phyloP scores from a whole-genome alignment of 1,140 invertebrate species.

The Acromyrmex heyeri region DNA sequence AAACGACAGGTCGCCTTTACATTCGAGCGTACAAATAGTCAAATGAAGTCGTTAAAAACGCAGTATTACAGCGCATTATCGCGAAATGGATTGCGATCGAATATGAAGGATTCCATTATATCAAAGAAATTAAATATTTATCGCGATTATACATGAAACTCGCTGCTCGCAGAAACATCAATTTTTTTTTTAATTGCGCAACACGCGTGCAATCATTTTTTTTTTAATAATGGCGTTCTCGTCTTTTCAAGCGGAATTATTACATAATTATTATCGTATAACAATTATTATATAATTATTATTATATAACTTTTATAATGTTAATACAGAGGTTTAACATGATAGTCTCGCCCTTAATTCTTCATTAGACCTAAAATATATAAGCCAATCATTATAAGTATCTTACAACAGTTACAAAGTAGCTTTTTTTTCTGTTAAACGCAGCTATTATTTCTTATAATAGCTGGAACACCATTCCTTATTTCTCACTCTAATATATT shows the following conservation, averaged over 20 bases:
- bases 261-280: not conserved
- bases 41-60: constrained; percentile 20
- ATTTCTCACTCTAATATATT: not conserved
- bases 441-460: not conserved
- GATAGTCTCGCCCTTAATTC: no score
- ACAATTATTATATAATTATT: not conserved
- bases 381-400: no score
- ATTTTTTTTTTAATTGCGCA: not conserved
- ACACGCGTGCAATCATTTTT: not conserved
- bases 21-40: constrained; percentile 5
- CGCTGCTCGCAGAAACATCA: not conserved
- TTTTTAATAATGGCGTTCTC: not conserved
- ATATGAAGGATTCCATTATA: not conserved
- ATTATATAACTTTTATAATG: not conserved
- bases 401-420: no score
- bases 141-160: not conserved
- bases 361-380: no score
- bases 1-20: constrained; percentile 23
- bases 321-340: not conserved
- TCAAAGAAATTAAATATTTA: constrained; percentile 4
- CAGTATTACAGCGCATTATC: not conserved
- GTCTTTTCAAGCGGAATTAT: not conserved
- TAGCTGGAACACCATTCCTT: not conserved
- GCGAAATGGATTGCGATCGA: not conserved
- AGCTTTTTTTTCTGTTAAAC: no score